Evolutionary conservation across 2,888 invertebrate genomes (phyloP).

Genomic region (Gerosis bhagava): DNA sequence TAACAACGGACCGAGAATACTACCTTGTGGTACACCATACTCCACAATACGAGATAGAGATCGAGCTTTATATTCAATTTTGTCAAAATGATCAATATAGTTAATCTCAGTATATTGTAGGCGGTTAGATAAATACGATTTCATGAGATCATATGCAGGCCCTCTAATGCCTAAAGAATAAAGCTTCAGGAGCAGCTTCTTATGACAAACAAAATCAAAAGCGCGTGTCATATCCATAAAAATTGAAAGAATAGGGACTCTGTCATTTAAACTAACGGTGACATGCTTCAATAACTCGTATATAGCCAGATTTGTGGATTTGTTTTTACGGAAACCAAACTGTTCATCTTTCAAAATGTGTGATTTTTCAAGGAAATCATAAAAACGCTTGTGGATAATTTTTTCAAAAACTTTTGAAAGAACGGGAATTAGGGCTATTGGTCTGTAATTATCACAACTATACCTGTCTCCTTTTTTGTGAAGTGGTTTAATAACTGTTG

Average conservation of each 20-base stretch:
- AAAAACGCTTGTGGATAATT: constrained; percentile 4
- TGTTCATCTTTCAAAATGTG: constrained; percentile 4
- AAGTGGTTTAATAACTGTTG: constrained; percentile 13
- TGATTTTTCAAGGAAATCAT: background rate
- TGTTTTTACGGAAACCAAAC: constrained; percentile 12
- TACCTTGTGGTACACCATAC: constrained; percentile 7
- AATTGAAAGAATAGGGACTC: constrained; percentile 11
- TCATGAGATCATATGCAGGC: constrained; percentile 14
- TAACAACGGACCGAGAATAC: background rate
- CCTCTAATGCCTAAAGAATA: constrained; percentile 13
- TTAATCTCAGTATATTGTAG: constrained; percentile 22
- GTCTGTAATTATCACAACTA: constrained; percentile 11
- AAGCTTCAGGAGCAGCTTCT: constrained; percentile 21
- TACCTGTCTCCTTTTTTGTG: constrained; percentile 9
- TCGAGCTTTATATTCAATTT: background rate
- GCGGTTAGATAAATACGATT: constrained; percentile 25
- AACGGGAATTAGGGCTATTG: constrained; percentile 13
- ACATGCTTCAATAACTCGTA: constrained; percentile 8
- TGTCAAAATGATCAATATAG: background rate
- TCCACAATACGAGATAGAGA: background rate
- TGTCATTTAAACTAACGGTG: constrained; percentile 1
- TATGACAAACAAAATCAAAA: constrained; percentile 30
- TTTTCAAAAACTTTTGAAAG: constrained; percentile 17
- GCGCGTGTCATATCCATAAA: constrained; percentile 32
- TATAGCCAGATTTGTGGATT: constrained; percentile 13